Conservation (phyloP, 2,113 vertebrate species). For the Melozone crissalis region DNA sequence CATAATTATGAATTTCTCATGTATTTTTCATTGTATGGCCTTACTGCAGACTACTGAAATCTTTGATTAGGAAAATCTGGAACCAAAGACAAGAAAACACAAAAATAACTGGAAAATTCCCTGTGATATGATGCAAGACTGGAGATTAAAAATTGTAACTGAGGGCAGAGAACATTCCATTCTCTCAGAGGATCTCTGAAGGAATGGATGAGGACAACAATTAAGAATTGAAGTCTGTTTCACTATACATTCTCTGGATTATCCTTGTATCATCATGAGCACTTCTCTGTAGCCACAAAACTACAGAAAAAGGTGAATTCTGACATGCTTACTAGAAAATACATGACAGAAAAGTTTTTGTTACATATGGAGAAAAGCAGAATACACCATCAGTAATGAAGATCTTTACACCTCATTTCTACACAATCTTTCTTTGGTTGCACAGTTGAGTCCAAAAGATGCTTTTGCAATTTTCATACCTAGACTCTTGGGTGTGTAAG, state of each 20-base stretch:
- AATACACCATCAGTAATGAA: not conserved
- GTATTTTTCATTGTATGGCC: not conserved
- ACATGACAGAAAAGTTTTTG: not conserved
- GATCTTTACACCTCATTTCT: not conserved
- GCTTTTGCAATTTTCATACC: not conserved
- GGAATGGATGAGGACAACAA: not conserved
- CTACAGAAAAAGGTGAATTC: not conserved
- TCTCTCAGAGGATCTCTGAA: not conserved
- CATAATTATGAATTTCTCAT: not conserved
- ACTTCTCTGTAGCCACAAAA: slow-evolving; percentile 2
- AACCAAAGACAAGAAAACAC: not conserved
- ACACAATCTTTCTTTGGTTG: not conserved
- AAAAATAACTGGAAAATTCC: not conserved
- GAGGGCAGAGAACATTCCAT: not conserved
- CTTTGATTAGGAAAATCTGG: not conserved
- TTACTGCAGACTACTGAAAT: not conserved
- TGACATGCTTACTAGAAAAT: not conserved
- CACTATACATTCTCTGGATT: not conserved
- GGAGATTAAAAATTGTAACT: not conserved
- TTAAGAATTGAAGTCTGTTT: not conserved
- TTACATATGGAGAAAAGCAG: not conserved
- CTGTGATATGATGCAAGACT: not conserved
- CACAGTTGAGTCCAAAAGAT: not conserved
- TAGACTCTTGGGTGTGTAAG: not conserved
- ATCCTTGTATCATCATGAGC: not conserved